Evolutionary conservation across 2,888 invertebrate species (phyloP), one percentile per base, ranked within the genome.

Genomic region (Metacarcinus magister): DNA sequence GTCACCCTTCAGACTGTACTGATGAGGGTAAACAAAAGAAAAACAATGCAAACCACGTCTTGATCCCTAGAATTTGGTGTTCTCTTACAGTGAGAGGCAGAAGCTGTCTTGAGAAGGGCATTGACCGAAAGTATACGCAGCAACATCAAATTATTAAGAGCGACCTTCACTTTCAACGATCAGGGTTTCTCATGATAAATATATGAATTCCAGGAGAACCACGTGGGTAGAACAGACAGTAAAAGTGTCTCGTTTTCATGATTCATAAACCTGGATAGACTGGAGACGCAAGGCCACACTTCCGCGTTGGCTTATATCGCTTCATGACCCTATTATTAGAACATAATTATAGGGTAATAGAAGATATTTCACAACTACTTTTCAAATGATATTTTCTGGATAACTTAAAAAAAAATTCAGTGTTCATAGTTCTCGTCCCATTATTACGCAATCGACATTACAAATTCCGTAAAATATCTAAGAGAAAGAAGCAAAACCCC

Each of bases 101-200:
- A 60, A 60, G 60, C 19, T 19, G 75, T 28, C 28, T 5, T 23
- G 75, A 28, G 75, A 82, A 28, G 75, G 75, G 28, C 75, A 28
- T 10, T 82, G 75, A 82, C 75, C 75, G 28, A 1, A 10, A 87
- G 87, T 13, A 39, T 16, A 39, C 13, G 87, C 87, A 87, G 39
- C 87, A 39, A 10, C 16, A 39, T 23, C 32, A 16, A 39, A 87
- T 39, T 87, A 16, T 39, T 87, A 39, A 87, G 39, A 32, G 87
- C 39, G 32, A 87, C 87, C 87, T 87, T 87, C 87, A 87, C 87
- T 39, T 87, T 87, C 87, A 32, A 87, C 16, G 8, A 39, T 87
- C 87, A 0, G 28, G 19, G 87, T 19, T 87, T 2, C 87, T 87
- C 39, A 32, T 87, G 39, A 39, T 39, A 19, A 87, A 32, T 39